Percentiles rank a stretch among this genome's conserved stretches.
phyloP scores from a whole-genome alignment of 2,797 vertebrate species.

The Iguana delicatissima region DNA sequence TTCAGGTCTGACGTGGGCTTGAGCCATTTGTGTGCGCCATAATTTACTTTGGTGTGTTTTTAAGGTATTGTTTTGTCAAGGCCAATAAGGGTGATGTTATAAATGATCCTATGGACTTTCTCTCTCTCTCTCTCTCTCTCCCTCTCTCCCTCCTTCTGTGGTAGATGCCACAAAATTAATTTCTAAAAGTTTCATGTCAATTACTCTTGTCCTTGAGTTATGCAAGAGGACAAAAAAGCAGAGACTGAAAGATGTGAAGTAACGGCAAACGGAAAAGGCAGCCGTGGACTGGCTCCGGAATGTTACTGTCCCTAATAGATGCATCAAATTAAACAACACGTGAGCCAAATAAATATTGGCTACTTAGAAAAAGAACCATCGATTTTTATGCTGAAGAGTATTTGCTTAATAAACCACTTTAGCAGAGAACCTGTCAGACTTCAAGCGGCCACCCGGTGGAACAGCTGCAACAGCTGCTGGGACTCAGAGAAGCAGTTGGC shows the following conservation, averaged over 20 bases:
- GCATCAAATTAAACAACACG: slow-evolving; percentile 93
- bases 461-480: background rate
- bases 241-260: slow-evolving; percentile 86
- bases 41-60: slow-evolving; percentile 99
- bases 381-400: slow-evolving; percentile 90
- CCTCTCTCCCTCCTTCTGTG: slow-evolving; percentile 85
- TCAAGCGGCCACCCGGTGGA: background rate
- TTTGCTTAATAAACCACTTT: slow-evolving; percentile 86
- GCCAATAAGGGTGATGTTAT: slow-evolving; percentile 98
- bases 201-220: slow-evolving; percentile 97
- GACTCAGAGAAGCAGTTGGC: background rate
- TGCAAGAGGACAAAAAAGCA: slow-evolving; percentile 85
- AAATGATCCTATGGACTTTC: slow-evolving; percentile 92
- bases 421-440: slow-evolving; percentile 55
- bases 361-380: slow-evolving; percentile 95
- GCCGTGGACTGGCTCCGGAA: slow-evolving; percentile 88
- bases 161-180: slow-evolving; percentile 92
- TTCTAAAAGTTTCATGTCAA: slow-evolving; percentile 97
- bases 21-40: slow-evolving; percentile 94
- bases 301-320: slow-evolving; percentile 96
- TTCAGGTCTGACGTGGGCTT: slow-evolving; percentile 77
- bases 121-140: slow-evolving; percentile 82
- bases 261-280: slow-evolving; percentile 90
- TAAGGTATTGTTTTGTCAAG: slow-evolving; percentile 99
- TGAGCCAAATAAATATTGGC: slow-evolving; percentile 96